Conservation (phyloP, 2,113 vertebrate genomes). For the Axis porcinus region DNA sequence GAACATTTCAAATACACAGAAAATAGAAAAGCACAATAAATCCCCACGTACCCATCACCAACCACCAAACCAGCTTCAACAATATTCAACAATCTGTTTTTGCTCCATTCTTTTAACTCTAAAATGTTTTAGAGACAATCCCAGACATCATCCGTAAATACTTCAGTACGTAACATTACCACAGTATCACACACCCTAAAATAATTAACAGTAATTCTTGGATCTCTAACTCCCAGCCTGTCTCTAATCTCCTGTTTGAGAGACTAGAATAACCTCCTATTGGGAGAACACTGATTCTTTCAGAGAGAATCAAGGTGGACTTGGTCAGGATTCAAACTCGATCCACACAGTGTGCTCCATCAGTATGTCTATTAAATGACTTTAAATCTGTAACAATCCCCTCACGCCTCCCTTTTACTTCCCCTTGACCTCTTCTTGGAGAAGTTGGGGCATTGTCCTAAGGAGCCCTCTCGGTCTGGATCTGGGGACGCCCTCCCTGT, state of each 20-base stretch:
- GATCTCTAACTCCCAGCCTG: neutral
- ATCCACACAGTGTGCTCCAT: neutral
- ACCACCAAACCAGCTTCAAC: neutral
- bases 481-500: neutral
- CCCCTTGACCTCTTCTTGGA: neutral
- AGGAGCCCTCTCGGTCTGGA: neutral
- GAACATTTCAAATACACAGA: neutral
- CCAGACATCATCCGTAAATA: neutral
- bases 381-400: neutral
- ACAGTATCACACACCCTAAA: neutral
- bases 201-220: neutral
- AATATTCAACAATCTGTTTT: neutral
- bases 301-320: neutral
- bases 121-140: neutral
- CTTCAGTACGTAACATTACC: neutral
- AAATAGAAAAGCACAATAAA: neutral
- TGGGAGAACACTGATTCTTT: neutral
- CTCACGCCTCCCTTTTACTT: accelerated
- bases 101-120: neutral
- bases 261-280: neutral
- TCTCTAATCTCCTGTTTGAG: neutral
- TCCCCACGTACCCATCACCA: neutral
- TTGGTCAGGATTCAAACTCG: neutral
- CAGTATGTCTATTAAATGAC: neutral
- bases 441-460: neutral